Conservation (phyloP, 2,888 invertebrate species). For the Hoplodrina ambigua region DNA sequence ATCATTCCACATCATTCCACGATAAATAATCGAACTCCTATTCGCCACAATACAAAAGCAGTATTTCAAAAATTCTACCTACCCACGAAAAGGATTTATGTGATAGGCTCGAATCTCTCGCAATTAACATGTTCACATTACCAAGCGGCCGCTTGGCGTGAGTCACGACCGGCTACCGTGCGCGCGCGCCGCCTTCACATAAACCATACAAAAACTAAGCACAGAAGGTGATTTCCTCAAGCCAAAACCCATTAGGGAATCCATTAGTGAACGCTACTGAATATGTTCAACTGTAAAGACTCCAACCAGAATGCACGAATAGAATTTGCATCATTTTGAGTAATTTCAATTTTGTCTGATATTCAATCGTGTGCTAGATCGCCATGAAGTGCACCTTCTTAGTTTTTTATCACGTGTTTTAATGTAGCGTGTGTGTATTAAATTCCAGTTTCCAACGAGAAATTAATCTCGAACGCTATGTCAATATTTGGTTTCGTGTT, state of each 20-base stretch:
- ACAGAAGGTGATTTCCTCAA: constrained; percentile 40
- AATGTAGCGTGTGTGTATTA: constrained; percentile 50
- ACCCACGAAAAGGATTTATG: constrained; percentile 54
- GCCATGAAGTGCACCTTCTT: constrained; percentile 35
- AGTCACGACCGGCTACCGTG: constrained; percentile 80
- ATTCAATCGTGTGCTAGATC: not conserved
- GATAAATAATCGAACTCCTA: constrained; percentile 7
- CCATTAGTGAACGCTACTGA: constrained; percentile 4
- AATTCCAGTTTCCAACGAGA: constrained; percentile 66
- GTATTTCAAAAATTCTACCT: constrained; percentile 26
- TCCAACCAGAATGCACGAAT: not conserved
- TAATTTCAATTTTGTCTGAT: not conserved
- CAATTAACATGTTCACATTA: constrained; percentile 81
- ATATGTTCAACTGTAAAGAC: not conserved
- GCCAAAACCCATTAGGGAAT: constrained; percentile 11
- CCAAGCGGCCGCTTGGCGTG: constrained; percentile 71
- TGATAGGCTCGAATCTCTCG: constrained; percentile 67
- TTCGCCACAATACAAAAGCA: constrained; percentile 6
- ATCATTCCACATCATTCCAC: not conserved
- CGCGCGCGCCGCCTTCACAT: constrained; percentile 60
- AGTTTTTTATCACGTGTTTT: constrained; percentile 1
- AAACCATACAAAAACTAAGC: constrained; percentile 44
- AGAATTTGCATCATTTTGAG: not conserved
- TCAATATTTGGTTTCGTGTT: constrained; percentile 69
- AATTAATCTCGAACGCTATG: constrained; percentile 67